A percentile compares a stretch with the other conserved stretches of the same genome.
These are phyloP conservation scores for Steinernema hermaphroditum DNA, from an alignment of 2,888 invertebrate genomes.

Conservation along the genomic window DNA sequence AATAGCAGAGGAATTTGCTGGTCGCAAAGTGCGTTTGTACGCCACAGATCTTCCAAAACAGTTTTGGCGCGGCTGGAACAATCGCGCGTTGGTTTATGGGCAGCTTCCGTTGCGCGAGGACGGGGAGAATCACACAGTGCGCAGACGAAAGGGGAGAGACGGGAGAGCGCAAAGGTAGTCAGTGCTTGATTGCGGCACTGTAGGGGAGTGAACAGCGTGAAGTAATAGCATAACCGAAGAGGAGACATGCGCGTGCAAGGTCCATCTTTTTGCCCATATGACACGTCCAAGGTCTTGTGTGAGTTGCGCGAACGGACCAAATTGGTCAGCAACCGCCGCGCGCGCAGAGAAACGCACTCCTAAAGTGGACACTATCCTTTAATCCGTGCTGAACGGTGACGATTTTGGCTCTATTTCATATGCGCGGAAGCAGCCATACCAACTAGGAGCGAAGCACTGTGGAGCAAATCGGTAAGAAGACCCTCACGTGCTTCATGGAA, in stretches of 20 bases:
- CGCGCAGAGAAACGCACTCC: neutral
- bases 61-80: neutral
- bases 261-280: slow-evolving; percentile 22
- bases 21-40: neutral
- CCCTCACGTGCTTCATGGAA: too few relatives aligned
- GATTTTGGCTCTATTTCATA: too few relatives aligned
- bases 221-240: slow-evolving; percentile 28
- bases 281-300: slow-evolving; percentile 23
- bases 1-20: neutral
- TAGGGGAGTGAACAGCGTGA: slow-evolving; percentile 24
- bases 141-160: slow-evolving; percentile 1
- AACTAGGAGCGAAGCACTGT: too few relatives aligned
- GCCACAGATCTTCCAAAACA: neutral
- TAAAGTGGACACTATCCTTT: too few relatives aligned
- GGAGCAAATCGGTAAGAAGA: too few relatives aligned
- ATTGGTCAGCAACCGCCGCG: slow-evolving; percentile 1
- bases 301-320: slow-evolving; percentile 1
- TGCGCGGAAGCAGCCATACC: too few relatives aligned
- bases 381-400: too few relatives aligned
- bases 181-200: slow-evolving; percentile 26
- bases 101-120: slow-evolving; percentile 29
- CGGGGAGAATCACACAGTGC: slow-evolving; percentile 11
- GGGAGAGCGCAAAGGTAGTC: slow-evolving; percentile 5
- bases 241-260: slow-evolving; percentile 14
- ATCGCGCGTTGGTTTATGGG: slow-evolving; percentile 9